These are phyloP conservation scores for Tenthredo notha DNA, from an alignment of 2,888 invertebrate species.

Conservation along the genomic window DNA sequence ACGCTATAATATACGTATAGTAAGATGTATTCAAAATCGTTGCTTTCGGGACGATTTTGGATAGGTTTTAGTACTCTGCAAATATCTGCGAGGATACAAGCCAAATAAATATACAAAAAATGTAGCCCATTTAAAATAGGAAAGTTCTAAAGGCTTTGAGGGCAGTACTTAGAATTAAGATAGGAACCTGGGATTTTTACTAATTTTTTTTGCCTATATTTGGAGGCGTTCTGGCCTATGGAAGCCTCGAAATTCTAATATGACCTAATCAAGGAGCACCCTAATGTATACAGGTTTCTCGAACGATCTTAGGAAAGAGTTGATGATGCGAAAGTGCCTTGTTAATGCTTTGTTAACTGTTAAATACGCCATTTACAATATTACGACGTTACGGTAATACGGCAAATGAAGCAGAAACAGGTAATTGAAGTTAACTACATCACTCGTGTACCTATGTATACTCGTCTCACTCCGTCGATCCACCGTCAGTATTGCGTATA, in stretches of 20 bases:
- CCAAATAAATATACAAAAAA: too few relatives aligned
- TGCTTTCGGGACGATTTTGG: background rate
- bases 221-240: too few relatives aligned
- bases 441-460: conserved; percentile 64
- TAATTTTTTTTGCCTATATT: too few relatives aligned
- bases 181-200: too few relatives aligned
- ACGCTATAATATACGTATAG: background rate
- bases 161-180: too few relatives aligned
- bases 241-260: too few relatives aligned
- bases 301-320: conserved; percentile 2
- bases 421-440: conserved; percentile 73
- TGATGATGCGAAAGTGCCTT: background rate
- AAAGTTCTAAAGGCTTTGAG: too few relatives aligned
- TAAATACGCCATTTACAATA: conserved; percentile 49
- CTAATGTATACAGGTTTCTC: background rate
- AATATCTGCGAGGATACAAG: background rate
- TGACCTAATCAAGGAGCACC: too few relatives aligned
- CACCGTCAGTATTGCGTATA: background rate
- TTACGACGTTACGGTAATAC: conserved; percentile 45
- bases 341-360: conserved; percentile 42
- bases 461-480: conserved; percentile 48
- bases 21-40: background rate
- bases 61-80: background rate
- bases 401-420: conserved; percentile 55
- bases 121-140: too few relatives aligned